A percentile compares a stretch with the other conserved stretches of the same genome.
Evolutionary conservation across 2,797 vertebrate species (phyloP).

Genomic region (Aldrovandia affinis): DNA sequence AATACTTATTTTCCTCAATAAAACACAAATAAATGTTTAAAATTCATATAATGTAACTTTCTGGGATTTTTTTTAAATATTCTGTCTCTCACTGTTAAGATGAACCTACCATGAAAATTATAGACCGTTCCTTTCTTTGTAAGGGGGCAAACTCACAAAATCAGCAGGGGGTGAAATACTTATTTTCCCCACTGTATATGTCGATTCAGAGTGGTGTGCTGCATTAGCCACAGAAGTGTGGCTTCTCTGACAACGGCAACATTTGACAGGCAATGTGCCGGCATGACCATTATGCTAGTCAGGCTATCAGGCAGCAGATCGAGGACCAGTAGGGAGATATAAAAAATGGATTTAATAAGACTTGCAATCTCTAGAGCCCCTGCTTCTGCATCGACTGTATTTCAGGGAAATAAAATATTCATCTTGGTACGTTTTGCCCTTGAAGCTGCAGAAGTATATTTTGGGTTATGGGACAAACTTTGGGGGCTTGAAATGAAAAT

Average conservation of each 20-base stretch:
- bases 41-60: too few species aligned
- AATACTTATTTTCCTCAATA: too few species aligned
- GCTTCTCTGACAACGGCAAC: not conserved
- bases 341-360: conserved; percentile 22
- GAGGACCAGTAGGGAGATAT: not conserved
- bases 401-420: conserved; percentile 42
- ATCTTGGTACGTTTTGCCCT: conserved; percentile 37
- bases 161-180: too few species aligned
- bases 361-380: conserved; percentile 6
- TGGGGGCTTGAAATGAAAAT: not conserved
- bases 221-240: not conserved
- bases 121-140: too few species aligned
- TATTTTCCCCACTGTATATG: too few species aligned
- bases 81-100: too few species aligned
- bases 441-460: conserved; percentile 30
- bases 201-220: not conserved
- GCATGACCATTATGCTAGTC: not conserved
- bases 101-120: too few species aligned
- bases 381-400: not conserved
- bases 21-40: too few species aligned
- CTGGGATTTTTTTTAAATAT: too few species aligned
- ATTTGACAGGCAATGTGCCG: not conserved
- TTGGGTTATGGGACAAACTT: conserved; percentile 26
- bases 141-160: too few species aligned
- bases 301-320: not conserved